phyloP scores from a whole-genome alignment of 2,888 invertebrate genomes.

The Ophraella communa region DNA sequence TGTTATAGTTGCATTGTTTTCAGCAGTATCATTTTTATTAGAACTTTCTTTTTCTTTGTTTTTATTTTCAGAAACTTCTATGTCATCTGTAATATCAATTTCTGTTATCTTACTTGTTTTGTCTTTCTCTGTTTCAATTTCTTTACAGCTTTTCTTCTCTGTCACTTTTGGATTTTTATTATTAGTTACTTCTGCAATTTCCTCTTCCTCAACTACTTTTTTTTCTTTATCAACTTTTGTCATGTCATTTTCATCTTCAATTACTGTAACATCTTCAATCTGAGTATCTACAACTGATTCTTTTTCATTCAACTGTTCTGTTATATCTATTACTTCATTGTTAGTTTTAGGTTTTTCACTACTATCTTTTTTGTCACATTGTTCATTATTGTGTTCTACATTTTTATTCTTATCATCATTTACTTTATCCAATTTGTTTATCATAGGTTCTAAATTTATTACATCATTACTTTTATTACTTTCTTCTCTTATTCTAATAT shows the following conservation, averaged over 20 bases:
- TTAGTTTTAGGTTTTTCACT: not conserved
- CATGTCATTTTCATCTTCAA: conserved; percentile 2
- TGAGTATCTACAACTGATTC: too few species aligned
- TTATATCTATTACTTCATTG: conserved; percentile 1
- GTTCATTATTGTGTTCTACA: conserved; percentile 2
- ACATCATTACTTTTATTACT: not conserved
- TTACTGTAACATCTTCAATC: too few species aligned
- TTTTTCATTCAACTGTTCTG: conserved; percentile 5
- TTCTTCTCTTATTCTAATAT: not conserved
- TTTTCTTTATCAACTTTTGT: conserved; percentile 2
- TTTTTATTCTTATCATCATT: not conserved
- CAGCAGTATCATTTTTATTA: too few species aligned
- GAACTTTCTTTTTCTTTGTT: not conserved
- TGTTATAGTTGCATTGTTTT: too few species aligned
- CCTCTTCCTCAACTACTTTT: not conserved
- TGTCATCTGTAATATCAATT: not conserved
- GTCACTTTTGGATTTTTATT: too few species aligned
- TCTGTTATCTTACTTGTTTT: not conserved
- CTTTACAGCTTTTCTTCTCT: not conserved
- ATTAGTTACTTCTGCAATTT: too few species aligned
- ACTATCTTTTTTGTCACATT: conserved; percentile 4
- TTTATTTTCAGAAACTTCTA: not conserved
- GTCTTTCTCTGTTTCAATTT: not conserved
- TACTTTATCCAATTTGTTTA: not conserved
- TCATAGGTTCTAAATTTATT: not conserved